phyloP scores from a whole-genome alignment of 1,140 invertebrate species.

The Drosophila leontia region DNA sequence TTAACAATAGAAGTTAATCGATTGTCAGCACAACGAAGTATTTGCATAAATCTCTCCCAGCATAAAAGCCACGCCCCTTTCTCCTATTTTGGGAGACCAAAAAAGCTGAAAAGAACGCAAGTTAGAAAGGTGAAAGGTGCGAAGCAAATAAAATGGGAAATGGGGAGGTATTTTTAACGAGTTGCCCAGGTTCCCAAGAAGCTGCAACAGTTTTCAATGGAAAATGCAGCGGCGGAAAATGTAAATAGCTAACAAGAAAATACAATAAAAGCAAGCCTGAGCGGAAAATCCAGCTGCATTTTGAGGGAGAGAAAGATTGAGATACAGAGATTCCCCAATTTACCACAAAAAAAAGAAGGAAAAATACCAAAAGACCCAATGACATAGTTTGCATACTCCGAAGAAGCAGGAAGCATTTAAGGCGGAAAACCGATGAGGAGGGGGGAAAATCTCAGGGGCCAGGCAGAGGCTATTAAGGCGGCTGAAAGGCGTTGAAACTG shows the following conservation, averaged over 20 bases:
- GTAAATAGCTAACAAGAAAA: constrained; percentile 58
- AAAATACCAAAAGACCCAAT: constrained; percentile 68
- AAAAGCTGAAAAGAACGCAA: constrained; percentile 6
- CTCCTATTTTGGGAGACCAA: not conserved
- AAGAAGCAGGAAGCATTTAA: constrained; percentile 40
- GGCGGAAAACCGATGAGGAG: constrained; percentile 7
- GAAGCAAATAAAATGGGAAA: constrained; percentile 26
- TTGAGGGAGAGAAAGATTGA: constrained; percentile 1
- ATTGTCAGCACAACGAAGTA: constrained; percentile 27
- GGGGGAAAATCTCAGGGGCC: constrained; percentile 11
- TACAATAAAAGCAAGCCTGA: constrained; percentile 50
- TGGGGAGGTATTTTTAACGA: constrained; percentile 51
- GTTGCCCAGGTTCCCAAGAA: constrained; percentile 42
- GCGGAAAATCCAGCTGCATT: constrained; percentile 30
- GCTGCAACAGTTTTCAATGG: constrained; percentile 51
- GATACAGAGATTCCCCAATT: constrained; percentile 16
- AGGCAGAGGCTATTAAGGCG: constrained; percentile 64
- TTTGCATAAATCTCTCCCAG: constrained; percentile 53
- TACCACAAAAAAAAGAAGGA: constrained; percentile 8
- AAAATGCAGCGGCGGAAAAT: constrained; percentile 52
- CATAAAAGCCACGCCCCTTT: constrained; percentile 21
- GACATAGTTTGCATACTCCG: constrained; percentile 66
- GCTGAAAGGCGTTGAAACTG: constrained; percentile 66
- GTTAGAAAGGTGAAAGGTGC: constrained; percentile 50
- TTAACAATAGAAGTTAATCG: constrained; percentile 33